Evolutionary conservation across 2,888 invertebrate genomes (phyloP).

Genomic region (Nomada flava): DNA sequence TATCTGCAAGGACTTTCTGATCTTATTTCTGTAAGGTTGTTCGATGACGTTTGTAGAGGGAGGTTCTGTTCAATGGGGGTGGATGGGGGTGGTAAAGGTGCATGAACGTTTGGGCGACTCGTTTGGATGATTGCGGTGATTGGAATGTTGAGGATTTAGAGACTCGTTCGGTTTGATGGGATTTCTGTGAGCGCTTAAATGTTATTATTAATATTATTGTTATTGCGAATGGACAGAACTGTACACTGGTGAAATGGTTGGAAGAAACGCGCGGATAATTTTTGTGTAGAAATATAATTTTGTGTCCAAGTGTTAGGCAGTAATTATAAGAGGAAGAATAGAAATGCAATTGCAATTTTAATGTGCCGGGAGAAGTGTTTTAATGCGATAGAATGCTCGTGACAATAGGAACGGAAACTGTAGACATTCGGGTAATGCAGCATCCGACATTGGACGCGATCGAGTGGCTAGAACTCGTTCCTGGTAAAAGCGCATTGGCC

Average conservation of each 20-base stretch:
- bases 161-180: no score
- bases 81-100: background rate
- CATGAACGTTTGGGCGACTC: background rate
- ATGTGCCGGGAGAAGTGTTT: background rate
- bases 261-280: no score
- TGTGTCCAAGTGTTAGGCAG: no score
- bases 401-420: conserved; percentile 47
- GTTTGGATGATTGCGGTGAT: conserved; percentile 17
- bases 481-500: conserved; percentile 62
- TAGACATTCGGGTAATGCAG: conserved; percentile 43
- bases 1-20: conserved; percentile 11
- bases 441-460: conserved; percentile 30
- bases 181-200: no score
- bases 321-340: no score
- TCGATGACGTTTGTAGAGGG: background rate
- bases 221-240: no score
- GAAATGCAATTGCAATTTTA: background rate
- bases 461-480: conserved; percentile 38
- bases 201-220: no score
- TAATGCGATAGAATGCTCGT: background rate
- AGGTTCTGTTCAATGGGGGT: background rate
- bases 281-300: no score
- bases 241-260: no score
- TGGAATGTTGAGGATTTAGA: background rate
- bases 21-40: conserved; percentile 30